A percentile compares a stretch with the other conserved stretches of the same genome.
These are phyloP conservation scores for Rallus limicola DNA, from an alignment of 2,113 vertebrate genomes.

Conservation along the genomic window DNA sequence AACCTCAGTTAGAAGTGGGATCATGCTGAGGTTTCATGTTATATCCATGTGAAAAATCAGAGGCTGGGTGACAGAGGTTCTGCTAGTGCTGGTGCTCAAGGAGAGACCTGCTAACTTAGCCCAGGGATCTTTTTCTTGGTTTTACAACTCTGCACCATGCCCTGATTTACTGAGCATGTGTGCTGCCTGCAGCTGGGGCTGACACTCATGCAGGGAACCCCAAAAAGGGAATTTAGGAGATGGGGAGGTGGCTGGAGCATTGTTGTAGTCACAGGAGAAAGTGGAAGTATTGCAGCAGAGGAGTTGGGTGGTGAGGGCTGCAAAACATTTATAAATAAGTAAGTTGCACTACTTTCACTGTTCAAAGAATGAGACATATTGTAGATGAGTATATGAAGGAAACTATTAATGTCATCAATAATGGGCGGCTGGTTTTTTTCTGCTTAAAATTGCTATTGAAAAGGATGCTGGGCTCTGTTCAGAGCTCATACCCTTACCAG, in stretches of 20 bases:
- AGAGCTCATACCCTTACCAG: neutral
- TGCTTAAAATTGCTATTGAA: neutral
- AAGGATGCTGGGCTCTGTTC: neutral
- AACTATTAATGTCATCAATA: neutral
- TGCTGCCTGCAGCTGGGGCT: neutral
- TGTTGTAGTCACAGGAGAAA: neutral
- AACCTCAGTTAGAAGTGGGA: neutral
- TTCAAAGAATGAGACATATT: neutral
- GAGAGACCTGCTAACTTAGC: neutral
- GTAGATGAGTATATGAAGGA: neutral
- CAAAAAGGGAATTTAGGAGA: neutral
- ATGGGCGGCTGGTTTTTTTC: neutral
- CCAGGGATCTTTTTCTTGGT: neutral
- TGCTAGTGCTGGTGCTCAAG: rapidly evolving
- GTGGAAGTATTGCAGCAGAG: neutral
- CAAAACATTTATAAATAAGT: neutral
- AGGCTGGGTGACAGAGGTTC: neutral
- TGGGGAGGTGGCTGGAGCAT: neutral
- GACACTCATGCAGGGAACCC: neutral
- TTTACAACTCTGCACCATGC: neutral
- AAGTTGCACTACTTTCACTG: neutral
- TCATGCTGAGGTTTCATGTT: rapidly evolving
- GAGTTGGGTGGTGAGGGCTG: neutral
- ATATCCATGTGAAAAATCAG: neutral
- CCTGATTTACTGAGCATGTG: rapidly evolving